Percentiles rank a stretch among this genome's conserved stretches.
Conservation (phyloP, 2,888 invertebrate genomes). For the Thumatha senex region DNA sequence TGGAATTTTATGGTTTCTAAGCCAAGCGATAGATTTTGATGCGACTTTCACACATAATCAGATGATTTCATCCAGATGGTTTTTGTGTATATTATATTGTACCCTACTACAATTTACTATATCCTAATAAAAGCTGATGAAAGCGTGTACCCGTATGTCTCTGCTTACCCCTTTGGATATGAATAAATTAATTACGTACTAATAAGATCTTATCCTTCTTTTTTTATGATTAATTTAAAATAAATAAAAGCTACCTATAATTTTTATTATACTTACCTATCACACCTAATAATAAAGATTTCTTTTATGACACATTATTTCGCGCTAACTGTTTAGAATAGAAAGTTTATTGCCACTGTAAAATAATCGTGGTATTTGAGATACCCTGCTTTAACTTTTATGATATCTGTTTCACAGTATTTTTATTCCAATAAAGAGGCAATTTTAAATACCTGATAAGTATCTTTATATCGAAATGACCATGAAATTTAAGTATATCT, state of each 20-base stretch:
- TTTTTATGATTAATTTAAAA: background rate
- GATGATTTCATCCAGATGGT: no score
- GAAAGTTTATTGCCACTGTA: constrained; percentile 30
- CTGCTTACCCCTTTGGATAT: no score
- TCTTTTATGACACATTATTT: constrained; percentile 19
- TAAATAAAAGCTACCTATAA: background rate
- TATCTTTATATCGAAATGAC: constrained; percentile 12
- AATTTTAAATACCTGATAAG: constrained; percentile 26
- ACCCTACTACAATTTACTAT: no score
- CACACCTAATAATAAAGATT: constrained; percentile 10
- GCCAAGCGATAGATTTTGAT: no score
- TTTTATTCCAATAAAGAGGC: constrained; percentile 25
- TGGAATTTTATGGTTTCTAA: no score
- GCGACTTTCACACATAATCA: no score
- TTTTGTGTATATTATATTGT: no score
- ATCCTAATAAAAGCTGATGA: no score
- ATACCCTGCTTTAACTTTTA: constrained; percentile 32
- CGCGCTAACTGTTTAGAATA: constrained; percentile 9
- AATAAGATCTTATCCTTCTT: constrained; percentile 1
- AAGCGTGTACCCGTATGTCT: no score
- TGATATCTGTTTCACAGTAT: constrained; percentile 12
- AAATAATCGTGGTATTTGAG: constrained; percentile 27
- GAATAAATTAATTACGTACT: no score
- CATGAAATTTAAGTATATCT: no score
- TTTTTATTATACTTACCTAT: constrained; percentile 8